Percentiles rank a stretch among this genome's conserved stretches.
phyloP scores from a whole-genome alignment of 37 sponge, comb jelly and placozoan species.

The Eunapius fragilis region DNA sequence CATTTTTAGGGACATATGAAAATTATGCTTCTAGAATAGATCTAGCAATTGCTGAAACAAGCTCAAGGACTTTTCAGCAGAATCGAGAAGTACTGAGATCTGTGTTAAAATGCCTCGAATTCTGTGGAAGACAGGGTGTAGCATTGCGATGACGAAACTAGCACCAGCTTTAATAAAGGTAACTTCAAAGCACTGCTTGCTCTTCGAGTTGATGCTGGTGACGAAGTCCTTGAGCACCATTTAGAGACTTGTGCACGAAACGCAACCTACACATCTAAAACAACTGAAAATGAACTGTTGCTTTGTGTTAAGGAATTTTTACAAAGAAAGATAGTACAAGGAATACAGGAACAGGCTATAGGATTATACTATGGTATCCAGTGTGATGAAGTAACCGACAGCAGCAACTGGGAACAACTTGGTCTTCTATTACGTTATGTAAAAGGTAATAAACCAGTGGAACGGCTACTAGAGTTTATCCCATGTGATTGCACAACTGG shows the following conservation, averaged over 20 bases:
- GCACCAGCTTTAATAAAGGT: conserved; percentile 36
- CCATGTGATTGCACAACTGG: conserved; percentile 16
- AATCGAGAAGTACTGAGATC: conserved; percentile 23
- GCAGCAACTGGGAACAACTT: conserved; percentile 29
- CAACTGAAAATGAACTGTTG: conserved; percentile 37
- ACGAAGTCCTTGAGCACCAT: conserved; percentile 24
- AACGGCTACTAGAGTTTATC: conserved; percentile 19
- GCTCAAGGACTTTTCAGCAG: not conserved
- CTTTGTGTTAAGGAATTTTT: not conserved
- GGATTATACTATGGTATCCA: not conserved
- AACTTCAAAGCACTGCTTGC: conserved; percentile 37
- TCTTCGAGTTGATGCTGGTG: conserved; percentile 40
- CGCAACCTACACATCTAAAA: conserved; percentile 26
- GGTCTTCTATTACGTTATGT: conserved; percentile 32
- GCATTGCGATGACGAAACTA: conserved; percentile 55
- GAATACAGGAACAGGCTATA: not conserved
- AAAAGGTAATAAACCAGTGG: conserved; percentile 26
- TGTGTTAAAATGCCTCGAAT: conserved; percentile 31
- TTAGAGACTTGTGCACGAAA: conserved; percentile 30
- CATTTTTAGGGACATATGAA: not conserved
- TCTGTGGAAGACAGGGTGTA: conserved; percentile 44
- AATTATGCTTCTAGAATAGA: not conserved
- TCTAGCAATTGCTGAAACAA: not conserved
- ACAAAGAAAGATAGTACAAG: not conserved
- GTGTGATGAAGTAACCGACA: conserved; percentile 19